A percentile compares a stretch with the other conserved stretches of the same genome.
Evolutionary conservation across 2,888 invertebrate genomes (phyloP).

Genomic region (Erebia epiphron): DNA sequence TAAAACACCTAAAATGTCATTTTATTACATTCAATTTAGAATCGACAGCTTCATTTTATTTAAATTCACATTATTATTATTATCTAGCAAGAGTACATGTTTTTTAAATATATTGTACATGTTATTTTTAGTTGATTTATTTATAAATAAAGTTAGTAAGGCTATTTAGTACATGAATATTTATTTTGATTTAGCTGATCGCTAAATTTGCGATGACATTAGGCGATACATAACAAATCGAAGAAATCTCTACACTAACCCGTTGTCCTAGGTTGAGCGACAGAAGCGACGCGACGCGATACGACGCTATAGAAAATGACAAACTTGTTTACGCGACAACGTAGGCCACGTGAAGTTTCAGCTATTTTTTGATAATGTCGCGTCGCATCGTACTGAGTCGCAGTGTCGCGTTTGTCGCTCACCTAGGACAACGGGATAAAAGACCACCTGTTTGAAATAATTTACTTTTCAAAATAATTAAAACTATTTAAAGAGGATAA

Average conservation of each 20-base stretch:
- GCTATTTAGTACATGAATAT: slow-evolving; percentile 74
- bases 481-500: no score
- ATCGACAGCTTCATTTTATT: slow-evolving; percentile 74
- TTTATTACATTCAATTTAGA: slow-evolving; percentile 80
- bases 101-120: slow-evolving; percentile 61
- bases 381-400: no score
- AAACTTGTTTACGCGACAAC: no score
- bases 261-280: no score
- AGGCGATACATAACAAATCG: slow-evolving; percentile 41
- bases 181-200: slow-evolving; percentile 45
- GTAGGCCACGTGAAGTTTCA: no score
- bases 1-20: slow-evolving; percentile 73
- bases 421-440: no score
- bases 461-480: no score
- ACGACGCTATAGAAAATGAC: no score
- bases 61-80: slow-evolving; percentile 72
- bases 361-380: no score
- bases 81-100: slow-evolving; percentile 70
- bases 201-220: slow-evolving; percentile 56
- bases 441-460: no score
- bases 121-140: slow-evolving; percentile 57
- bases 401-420: no score
- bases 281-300: no score
- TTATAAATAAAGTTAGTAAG: slow-evolving; percentile 76
- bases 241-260: neutral